Percentiles rank a stretch among this genome's conserved stretches.
Conservation (phyloP, 2,888 invertebrate species). For the Hirtodrosophila cameraria region DNA sequence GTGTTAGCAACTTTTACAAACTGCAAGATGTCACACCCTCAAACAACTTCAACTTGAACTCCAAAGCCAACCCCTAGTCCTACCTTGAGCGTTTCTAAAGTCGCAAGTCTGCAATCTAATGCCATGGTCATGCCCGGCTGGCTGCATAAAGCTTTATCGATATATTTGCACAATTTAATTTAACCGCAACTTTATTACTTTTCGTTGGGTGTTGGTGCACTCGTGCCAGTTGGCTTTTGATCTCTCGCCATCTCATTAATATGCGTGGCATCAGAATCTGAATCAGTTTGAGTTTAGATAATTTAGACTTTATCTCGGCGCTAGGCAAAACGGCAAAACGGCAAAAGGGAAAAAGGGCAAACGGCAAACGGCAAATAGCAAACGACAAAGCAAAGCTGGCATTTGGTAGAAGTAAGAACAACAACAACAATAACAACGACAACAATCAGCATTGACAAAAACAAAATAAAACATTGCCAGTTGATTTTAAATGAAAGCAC, state of each 20-base stretch:
- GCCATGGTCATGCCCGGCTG: conserved; percentile 11
- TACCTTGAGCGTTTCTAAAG: too few species aligned
- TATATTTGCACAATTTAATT: conserved; percentile 77
- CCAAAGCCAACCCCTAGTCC: background rate
- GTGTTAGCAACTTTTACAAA: conserved; percentile 4
- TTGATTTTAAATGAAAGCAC: conserved; percentile 74
- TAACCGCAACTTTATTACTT: conserved; percentile 77
- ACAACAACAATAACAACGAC: conserved; percentile 13
- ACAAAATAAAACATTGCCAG: conserved; percentile 61
- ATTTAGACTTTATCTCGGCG: conserved; percentile 70
- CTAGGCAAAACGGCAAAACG: conserved; percentile 34
- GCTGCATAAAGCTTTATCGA: conserved; percentile 66
- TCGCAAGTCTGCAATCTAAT: background rate
- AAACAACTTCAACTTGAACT: conserved; percentile 9
- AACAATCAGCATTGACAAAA: conserved; percentile 19
- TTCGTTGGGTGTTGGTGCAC: conserved; percentile 58
- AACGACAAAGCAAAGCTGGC: conserved; percentile 7
- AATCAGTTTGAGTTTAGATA: conserved; percentile 77
- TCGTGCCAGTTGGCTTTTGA: conserved; percentile 55
- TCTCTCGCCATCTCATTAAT: conserved; percentile 69
- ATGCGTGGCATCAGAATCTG: conserved; percentile 68
- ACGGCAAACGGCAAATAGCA: background rate
- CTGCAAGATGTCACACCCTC: conserved; percentile 11
- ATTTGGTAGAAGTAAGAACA: conserved; percentile 15
- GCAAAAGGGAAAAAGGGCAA: conserved; percentile 25